phyloP scores from a whole-genome alignment of 2,113 vertebrate species.

The Nymphicus hollandicus region DNA sequence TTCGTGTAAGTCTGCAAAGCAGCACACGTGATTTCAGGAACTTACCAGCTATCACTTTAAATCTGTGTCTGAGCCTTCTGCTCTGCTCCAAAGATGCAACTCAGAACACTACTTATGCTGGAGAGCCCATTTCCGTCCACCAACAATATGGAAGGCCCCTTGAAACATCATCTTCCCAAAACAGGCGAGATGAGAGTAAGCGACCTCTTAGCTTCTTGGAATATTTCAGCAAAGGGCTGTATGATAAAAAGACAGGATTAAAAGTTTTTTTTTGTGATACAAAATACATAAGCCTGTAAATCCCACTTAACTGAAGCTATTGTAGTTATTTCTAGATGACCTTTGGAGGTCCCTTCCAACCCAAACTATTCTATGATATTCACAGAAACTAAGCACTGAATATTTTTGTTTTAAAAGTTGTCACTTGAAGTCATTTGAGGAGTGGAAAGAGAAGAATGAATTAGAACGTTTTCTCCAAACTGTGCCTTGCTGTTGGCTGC shows the following conservation, averaged over 20 bases:
- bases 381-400: neutral
- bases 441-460: neutral
- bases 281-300: neutral
- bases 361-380: neutral
- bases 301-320: neutral
- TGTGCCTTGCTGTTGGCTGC: neutral
- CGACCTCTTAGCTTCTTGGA: neutral
- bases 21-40: neutral
- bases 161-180: neutral
- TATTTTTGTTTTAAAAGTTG: neutral
- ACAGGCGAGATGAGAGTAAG: neutral
- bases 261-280: neutral
- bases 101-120: neutral
- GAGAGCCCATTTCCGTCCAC: neutral
- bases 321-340: neutral
- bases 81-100: neutral
- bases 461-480: neutral
- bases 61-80: neutral
- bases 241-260: neutral
- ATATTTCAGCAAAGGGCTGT: neutral
- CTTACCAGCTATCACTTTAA: neutral
- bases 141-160: neutral
- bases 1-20: constrained; percentile 19
- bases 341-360: neutral
- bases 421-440: neutral